Percentiles rank a stretch among this genome's conserved stretches.
Evolutionary conservation across 2,888 invertebrate genomes (phyloP).

Genomic region (Saturnia japonica): DNA sequence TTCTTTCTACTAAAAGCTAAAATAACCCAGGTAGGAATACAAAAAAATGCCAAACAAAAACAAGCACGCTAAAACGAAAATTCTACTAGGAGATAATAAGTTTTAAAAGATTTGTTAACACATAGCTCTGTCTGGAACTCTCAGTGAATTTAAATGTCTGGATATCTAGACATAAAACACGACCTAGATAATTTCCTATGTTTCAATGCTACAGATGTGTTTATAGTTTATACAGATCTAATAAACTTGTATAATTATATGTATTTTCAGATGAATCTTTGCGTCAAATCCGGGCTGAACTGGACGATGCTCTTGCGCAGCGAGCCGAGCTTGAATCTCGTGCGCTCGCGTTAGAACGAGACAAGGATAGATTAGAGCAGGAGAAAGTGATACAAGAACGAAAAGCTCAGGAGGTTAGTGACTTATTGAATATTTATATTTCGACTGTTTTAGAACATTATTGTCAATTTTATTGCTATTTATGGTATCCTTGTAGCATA

Average conservation of each 20-base stretch:
- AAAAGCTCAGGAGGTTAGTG: constrained; percentile 66
- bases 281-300: constrained; percentile 58
- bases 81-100: not conserved
- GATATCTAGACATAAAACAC: constrained; percentile 6
- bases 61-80: not conserved
- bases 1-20: too few relatives aligned
- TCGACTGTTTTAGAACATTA: constrained; percentile 6
- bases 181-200: not conserved
- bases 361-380: constrained; percentile 66
- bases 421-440: constrained; percentile 4
- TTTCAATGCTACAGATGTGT: constrained; percentile 7
- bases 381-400: constrained; percentile 75
- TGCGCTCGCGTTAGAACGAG: constrained; percentile 67
- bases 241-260: constrained; percentile 9
- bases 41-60: not conserved
- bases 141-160: not conserved
- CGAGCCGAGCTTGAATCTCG: constrained; percentile 67
- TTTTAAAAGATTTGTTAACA: not conserved
- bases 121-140: constrained; percentile 9
- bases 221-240: not conserved
- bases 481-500: not conserved
- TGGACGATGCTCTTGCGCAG: constrained; percentile 61
- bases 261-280: constrained; percentile 63
- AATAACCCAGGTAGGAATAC: not conserved
- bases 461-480: constrained; percentile 1